phyloP scores from a whole-genome alignment of 2,797 vertebrate species.

The Peromyscus melanophrys region DNA sequence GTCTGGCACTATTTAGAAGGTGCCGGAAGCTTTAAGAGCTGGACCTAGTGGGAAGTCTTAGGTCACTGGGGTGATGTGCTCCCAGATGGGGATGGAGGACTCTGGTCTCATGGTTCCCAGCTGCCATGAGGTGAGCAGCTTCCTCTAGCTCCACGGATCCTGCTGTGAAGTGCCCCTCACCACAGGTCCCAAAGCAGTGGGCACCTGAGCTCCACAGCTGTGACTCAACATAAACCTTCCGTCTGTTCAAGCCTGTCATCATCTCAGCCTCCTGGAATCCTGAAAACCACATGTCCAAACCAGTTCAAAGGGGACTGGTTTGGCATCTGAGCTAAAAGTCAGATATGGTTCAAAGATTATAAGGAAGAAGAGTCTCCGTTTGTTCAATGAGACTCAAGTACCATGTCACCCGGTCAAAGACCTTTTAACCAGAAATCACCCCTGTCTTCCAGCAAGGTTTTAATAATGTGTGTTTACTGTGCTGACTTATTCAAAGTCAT shows the following conservation, averaged over 20 bases:
- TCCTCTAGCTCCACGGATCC: background rate
- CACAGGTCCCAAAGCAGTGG: background rate
- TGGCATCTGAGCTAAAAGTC: conserved; percentile 11
- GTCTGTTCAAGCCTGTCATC: background rate
- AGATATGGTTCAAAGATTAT: background rate
- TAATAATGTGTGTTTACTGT: background rate
- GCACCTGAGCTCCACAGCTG: background rate
- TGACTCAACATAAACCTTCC: background rate
- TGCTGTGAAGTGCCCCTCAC: background rate
- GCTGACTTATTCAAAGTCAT: background rate
- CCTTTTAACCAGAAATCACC: background rate
- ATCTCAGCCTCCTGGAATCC: background rate
- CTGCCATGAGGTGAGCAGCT: background rate
- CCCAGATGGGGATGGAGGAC: too few species aligned
- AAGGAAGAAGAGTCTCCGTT: background rate
- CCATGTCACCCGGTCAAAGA: background rate
- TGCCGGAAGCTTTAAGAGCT: background rate
- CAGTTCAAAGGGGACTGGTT: background rate
- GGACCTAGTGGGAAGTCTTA: background rate
- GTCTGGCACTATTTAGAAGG: background rate
- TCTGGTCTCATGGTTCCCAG: background rate
- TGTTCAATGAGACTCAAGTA: background rate
- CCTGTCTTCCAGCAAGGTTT: background rate
- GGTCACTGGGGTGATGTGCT: background rate
- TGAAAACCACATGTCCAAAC: background rate